Evolutionary conservation across 2,113 vertebrate genomes (phyloP).

Genomic region (Poeciliopsis occidentalis): DNA sequence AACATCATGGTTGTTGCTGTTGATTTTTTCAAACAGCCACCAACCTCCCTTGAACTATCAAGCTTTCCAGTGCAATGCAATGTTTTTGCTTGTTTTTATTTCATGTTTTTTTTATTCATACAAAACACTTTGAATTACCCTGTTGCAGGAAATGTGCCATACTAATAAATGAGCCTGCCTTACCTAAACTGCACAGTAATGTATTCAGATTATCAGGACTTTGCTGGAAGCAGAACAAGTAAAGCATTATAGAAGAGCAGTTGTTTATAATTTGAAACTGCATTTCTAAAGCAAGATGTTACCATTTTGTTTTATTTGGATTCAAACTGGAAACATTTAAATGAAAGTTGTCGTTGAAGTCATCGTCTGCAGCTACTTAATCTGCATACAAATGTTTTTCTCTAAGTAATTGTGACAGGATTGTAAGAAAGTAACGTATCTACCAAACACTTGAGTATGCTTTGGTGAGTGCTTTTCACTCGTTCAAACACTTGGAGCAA

Average conservation of each 20-base stretch:
- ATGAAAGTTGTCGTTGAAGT: neutral
- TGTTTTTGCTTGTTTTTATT: too few species aligned
- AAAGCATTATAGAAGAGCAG: neutral
- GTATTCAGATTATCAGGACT: neutral
- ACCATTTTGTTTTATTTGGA: neutral
- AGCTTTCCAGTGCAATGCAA: too few species aligned
- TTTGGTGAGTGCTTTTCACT: neutral
- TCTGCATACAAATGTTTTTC: neutral
- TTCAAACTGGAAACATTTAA: neutral
- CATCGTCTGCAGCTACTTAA: neutral
- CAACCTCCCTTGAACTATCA: too few species aligned
- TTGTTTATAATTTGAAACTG: neutral
- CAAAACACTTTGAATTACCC: too few species aligned
- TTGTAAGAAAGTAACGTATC: neutral
- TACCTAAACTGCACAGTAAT: too few species aligned
- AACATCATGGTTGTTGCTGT: too few species aligned
- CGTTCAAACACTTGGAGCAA: neutral
- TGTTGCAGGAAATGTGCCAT: too few species aligned
- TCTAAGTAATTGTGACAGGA: neutral
- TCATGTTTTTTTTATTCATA: too few species aligned
- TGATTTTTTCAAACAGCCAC: too few species aligned
- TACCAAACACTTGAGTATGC: neutral
- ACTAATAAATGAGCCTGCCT: too few species aligned
- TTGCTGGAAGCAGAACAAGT: neutral
- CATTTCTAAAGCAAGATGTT: neutral